These are phyloP conservation scores for Phaedon cochleariae DNA, from an alignment of 2,888 invertebrate species.

Conservation along the genomic window DNA sequence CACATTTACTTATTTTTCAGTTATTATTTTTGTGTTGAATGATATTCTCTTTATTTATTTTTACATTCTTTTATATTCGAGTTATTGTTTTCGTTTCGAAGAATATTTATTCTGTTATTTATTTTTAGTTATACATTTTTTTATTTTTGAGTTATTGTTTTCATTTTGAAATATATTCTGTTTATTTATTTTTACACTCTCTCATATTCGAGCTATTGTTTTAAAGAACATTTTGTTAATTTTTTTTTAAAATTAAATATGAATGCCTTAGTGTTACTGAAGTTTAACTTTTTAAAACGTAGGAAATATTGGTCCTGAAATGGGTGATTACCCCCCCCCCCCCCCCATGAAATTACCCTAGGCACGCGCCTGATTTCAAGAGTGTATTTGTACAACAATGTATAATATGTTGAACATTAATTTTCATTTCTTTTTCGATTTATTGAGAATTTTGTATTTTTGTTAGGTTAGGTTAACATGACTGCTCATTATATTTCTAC, in stretches of 20 bases:
- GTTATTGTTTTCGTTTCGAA: background rate
- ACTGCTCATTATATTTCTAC: constrained; percentile 16
- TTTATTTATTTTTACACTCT: background rate
- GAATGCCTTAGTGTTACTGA: background rate
- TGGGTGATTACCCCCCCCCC: background rate
- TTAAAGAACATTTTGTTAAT: background rate
- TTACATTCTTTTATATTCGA: background rate
- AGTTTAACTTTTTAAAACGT: background rate
- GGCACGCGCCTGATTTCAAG: background rate
- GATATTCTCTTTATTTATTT: background rate
- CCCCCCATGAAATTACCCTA: background rate
- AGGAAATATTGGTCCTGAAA: too few relatives aligned
- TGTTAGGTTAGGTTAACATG: constrained; percentile 10
- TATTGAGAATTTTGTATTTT: background rate
- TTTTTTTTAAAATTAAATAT: background rate
- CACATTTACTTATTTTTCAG: background rate
- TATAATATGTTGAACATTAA: background rate
- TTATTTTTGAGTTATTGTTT: background rate
- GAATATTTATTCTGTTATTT: background rate
- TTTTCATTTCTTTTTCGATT: background rate
- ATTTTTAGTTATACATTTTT: background rate
- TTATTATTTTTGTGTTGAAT: background rate
- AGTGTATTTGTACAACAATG: too few relatives aligned
- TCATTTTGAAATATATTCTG: background rate
- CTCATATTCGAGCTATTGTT: background rate